Evolutionary conservation across 2,797 vertebrate species (phyloP).

Genomic region (Ceryle rudis): DNA sequence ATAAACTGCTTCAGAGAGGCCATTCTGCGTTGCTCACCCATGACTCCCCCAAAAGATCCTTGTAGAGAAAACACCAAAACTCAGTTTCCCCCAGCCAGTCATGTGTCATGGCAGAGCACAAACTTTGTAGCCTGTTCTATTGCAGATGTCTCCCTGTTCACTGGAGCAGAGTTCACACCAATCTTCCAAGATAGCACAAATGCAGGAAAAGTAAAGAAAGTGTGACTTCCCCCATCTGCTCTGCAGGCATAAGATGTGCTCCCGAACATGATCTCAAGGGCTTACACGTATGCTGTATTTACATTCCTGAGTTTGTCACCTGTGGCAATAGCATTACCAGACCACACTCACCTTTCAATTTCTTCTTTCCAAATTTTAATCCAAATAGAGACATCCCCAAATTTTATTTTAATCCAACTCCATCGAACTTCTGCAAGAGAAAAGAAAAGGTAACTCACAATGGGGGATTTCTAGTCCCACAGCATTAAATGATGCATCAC

Average conservation of each 20-base stretch:
- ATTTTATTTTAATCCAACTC: slow-evolving; percentile 78
- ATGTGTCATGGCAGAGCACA: neutral
- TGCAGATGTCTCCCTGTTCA: fast-evolving
- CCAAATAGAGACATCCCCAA: slow-evolving; percentile 76
- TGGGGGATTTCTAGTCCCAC: neutral
- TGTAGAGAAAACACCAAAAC: neutral
- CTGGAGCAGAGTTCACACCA: fast-evolving
- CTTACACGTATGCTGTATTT: fast-evolving
- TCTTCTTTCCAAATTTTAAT: slow-evolving; percentile 69
- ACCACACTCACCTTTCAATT: slow-evolving; percentile 75
- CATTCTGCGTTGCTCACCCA: neutral
- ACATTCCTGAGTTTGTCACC: neutral
- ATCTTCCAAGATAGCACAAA: neutral
- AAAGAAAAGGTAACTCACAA: neutral
- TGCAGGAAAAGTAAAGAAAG: neutral
- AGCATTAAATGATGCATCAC: neutral
- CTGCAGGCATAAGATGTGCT: neutral
- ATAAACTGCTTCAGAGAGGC: neutral
- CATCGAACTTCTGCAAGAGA: slow-evolving; percentile 79
- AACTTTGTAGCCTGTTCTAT: neutral
- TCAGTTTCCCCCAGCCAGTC: neutral
- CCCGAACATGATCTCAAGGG: neutral
- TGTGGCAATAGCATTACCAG: neutral
- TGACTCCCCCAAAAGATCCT: neutral
- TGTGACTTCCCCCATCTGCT: neutral